These are phyloP conservation scores for Liodrosophila aerea DNA, from an alignment of 2,888 invertebrate genomes.

Conservation along the genomic window DNA sequence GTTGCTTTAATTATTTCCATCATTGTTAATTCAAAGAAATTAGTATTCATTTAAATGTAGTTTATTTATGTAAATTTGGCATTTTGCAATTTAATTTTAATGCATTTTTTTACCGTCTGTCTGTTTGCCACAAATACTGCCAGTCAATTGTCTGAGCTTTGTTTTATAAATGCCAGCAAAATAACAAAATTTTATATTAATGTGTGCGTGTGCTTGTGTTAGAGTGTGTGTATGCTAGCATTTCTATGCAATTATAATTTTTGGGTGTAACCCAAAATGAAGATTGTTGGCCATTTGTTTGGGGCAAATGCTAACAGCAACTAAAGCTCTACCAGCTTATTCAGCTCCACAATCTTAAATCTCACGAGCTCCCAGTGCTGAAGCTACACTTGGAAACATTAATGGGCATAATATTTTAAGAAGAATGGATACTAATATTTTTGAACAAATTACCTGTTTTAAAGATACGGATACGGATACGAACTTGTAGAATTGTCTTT, in stretches of 20 bases:
- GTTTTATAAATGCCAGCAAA: slow-evolving; percentile 25
- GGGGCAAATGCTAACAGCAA: slow-evolving; percentile 41
- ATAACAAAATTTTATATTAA: slow-evolving; percentile 23
- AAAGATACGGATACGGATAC: too few relatives aligned
- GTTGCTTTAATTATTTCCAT: too few relatives aligned
- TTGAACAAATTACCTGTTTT: too few relatives aligned
- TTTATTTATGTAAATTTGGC: not conserved
- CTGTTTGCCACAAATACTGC: slow-evolving; percentile 8
- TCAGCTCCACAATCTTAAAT: slow-evolving; percentile 1
- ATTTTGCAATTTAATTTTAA: not conserved
- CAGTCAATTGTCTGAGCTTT: slow-evolving; percentile 32
- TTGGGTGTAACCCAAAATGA: slow-evolving; percentile 59
- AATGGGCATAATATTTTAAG: too few relatives aligned
- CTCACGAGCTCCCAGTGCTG: not conserved
- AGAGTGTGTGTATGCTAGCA: slow-evolving; percentile 26
- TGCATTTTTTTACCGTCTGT: not conserved
- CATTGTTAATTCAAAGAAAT: too few relatives aligned
- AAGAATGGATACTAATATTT: too few relatives aligned
- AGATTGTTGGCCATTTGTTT: slow-evolving; percentile 70
- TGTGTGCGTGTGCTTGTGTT: slow-evolving; percentile 3
- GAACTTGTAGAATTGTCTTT: too few relatives aligned
- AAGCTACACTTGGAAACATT: too few relatives aligned
- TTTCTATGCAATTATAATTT: slow-evolving; percentile 67
- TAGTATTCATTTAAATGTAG: not conserved
- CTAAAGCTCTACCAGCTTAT: slow-evolving; percentile 22